A percentile compares a stretch with the other conserved stretches of the same genome.
These are phyloP conservation scores for Sclerodermus sp. DNA, from an alignment of 2,888 invertebrate genomes.

Conservation along the genomic window DNA sequence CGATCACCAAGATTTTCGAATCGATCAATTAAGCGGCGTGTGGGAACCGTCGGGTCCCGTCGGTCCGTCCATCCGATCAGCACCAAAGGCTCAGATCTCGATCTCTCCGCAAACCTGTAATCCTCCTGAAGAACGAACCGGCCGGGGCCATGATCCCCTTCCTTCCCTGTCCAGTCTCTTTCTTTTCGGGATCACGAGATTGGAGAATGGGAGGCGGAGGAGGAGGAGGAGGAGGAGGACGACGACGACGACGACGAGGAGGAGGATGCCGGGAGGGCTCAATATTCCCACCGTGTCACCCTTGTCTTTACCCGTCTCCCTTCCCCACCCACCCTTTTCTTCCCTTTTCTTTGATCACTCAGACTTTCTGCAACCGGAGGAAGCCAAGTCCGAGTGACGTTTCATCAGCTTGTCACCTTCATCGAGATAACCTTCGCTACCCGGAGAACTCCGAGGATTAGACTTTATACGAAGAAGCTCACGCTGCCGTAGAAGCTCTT, in stretches of 20 bases:
- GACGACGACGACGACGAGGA: constrained; percentile 4
- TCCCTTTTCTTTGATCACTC: not conserved
- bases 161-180: constrained; percentile 16
- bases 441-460: constrained; percentile 14
- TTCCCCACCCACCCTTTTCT: too few relatives aligned
- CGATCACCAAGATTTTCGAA: constrained; percentile 57
- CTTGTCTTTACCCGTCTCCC: constrained; percentile 19
- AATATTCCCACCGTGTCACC: constrained; percentile 25
- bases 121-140: constrained; percentile 40
- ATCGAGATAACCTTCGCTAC: constrained; percentile 26
- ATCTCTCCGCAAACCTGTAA: constrained; percentile 58
- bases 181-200: too few relatives aligned
- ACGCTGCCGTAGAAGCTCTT: not conserved
- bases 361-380: constrained; percentile 24
- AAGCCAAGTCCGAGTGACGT: constrained; percentile 30
- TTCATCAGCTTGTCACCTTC: constrained; percentile 36
- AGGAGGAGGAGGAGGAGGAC: constrained; percentile 11
- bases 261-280: constrained; percentile 12
- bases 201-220: constrained; percentile 5
- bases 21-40: constrained; percentile 58
- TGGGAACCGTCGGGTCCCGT: constrained; percentile 51
- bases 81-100: constrained; percentile 51
- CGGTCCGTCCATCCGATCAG: constrained; percentile 43
- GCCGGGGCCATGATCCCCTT: constrained; percentile 19
- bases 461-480: not conserved